Evolutionary conservation across 1,140 invertebrate genomes (phyloP), one percentile per base, ranked within the genome.

Genomic region (Diabrotica virgifera): DNA sequence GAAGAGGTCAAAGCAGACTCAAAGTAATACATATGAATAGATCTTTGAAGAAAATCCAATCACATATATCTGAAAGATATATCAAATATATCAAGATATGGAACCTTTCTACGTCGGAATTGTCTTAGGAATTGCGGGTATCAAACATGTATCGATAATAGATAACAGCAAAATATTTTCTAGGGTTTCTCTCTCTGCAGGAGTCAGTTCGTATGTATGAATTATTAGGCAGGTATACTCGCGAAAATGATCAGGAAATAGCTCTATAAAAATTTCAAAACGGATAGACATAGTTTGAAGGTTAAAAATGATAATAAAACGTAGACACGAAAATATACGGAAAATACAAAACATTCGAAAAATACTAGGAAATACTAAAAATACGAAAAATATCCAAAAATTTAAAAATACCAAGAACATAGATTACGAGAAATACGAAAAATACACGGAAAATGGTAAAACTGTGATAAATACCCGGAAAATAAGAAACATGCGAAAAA

Each of bases 81-180:
- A 46, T 46, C 40, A 46, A 46, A 46, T 46, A 46, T 46, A 46
- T 46, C 40, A 46, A 46, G 40, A 46, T 46, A 46, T 46, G 40
- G 8, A 10, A 46, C 40, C 40, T 46, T 46, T 46, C n/a, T 46
- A 46, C 40, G 40, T 46, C 40, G n/a, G 40, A 46, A 46, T 46
- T 46, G 40, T 46, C 40, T 46, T 46, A 46, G 40, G 40, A 46
- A 46, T 46, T 46, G 40, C 8, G 40, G 40, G n/a, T 46, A 46
- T 46, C 40, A 46, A 46, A 46, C 40, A 46, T 10, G 40, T 46
- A 46, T 46, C 40, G 40, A 46, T 46, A n/a, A 46, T 46, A 46
- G 40, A 46, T 46, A 46, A n/a, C 40, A 46, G 40, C 40, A 46
- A 46, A 46, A 46, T 46, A 46, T 46, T 46, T 46, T 46, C 40